Evolutionary conservation across 2,888 invertebrate species (phyloP), one percentile per base, ranked within the genome.

Genomic region (Microctonus hyperodae): DNA sequence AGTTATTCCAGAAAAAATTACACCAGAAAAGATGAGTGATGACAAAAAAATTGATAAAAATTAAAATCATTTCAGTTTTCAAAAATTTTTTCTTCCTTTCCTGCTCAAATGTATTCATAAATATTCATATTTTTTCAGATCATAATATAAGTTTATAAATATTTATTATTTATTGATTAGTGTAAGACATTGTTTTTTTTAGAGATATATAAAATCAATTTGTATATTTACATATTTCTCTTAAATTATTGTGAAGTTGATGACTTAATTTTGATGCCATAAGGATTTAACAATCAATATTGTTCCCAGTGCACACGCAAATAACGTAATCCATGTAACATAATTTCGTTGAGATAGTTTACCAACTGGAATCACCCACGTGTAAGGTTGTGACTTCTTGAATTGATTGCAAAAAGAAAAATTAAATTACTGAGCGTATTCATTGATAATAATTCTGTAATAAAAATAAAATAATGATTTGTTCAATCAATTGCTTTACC

Each of bases 291-390:
- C 67, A 44, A 80, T 70, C 13, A 74, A 75, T n/a, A 77, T 31
- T 20, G 81, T 76, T 23, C 79, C 79, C 5, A 76, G 13, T 33
- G 73, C 50, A 7, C 80, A 79, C 7, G 73, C 67, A 6, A 77
- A 33, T 61, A 81, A 65, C 3, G 83, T 83, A 2, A 72, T 65
- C 31, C 69, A 74, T 20, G 74, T 75, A 6, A 83, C 74, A 28
- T 68, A 16, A 11, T 68, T 59, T 16, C 69, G 68, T 48, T 75
- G 63, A 7, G 72, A 71, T 11, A 70, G 66, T 50, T 82, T 70
- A n/a, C 83, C 83, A 16, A 83, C 73, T 2, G 82, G 80, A 59
- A 81, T 69, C 56, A 64, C 64, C 83, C 81, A 83, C 50, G 72
- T 35, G 44, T 76, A 75, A 10, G 76, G 59, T 50, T 75, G 65